Conservation (phyloP, 2,797 vertebrate species). For the Sebastes glaucus region DNA sequence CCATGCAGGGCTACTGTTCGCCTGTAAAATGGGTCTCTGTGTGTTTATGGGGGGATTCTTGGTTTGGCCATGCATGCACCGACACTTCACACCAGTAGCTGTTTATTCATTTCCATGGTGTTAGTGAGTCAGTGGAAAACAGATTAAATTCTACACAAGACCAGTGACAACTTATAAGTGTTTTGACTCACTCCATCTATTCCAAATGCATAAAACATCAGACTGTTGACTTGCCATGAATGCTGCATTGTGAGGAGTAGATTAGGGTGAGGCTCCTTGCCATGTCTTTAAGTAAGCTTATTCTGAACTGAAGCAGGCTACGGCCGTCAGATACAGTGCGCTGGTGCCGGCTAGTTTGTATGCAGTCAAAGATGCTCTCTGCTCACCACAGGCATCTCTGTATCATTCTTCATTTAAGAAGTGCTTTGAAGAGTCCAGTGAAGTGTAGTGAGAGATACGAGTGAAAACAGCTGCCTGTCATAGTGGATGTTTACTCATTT, state of each 20-base stretch:
- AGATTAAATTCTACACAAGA: constrained; percentile 53
- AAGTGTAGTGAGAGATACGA: constrained; percentile 67
- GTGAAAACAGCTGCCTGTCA: constrained; percentile 71
- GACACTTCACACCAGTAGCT: constrained; percentile 7
- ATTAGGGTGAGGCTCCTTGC: constrained; percentile 62
- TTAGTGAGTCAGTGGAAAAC: constrained; percentile 53
- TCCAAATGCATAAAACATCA: constrained; percentile 69
- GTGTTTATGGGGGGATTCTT: background rate
- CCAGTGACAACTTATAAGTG: constrained; percentile 42
- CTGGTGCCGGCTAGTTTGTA: constrained; percentile 64
- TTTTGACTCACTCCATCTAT: constrained; percentile 56
- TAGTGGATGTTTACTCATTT: constrained; percentile 65
- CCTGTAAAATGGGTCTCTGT: background rate
- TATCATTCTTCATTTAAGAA: constrained; percentile 76
- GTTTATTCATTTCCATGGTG: constrained; percentile 45
- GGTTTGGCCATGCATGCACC: background rate
- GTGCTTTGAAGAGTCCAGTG: constrained; percentile 73
- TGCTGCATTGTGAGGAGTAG: constrained; percentile 61
- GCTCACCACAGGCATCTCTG: constrained; percentile 67
- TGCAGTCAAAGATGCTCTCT: constrained; percentile 65
- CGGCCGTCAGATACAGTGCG: constrained; percentile 63
- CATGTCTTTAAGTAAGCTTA: constrained; percentile 60
- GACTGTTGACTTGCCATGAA: constrained; percentile 54
- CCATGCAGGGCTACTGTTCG: background rate
- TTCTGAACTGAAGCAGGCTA: constrained; percentile 51